phyloP scores from a whole-genome alignment of 2,888 invertebrate species.

The Eucera pruinosa region DNA sequence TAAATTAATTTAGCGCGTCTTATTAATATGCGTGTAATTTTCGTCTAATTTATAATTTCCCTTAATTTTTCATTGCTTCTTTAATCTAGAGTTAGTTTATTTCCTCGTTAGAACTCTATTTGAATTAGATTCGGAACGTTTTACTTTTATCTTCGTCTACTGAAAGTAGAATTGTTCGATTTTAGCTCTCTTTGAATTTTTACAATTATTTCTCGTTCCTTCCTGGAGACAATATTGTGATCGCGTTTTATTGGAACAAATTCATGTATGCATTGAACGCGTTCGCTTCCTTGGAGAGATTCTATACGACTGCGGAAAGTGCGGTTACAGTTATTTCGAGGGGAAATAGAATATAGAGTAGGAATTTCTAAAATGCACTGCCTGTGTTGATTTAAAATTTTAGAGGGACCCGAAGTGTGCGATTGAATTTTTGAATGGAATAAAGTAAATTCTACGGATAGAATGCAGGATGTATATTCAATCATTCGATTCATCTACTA shows the following conservation, averaged over 20 bases:
- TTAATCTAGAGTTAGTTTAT: no score
- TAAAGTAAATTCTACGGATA: neutral
- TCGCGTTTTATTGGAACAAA: neutral
- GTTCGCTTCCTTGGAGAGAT: neutral
- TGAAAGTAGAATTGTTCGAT: no score
- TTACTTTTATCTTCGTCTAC: no score
- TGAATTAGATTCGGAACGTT: no score
- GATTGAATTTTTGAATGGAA: neutral
- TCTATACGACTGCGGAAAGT: constrained; percentile 7
- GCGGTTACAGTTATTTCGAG: constrained; percentile 18
- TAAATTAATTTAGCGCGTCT: no score
- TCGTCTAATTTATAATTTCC: no score
- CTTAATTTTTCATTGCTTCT: no score
- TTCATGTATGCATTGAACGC: constrained; percentile 5
- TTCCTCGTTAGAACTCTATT: no score
- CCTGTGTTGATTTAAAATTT: neutral
- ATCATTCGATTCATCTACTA: neutral
- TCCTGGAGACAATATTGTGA: neutral
- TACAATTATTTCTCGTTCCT: no score
- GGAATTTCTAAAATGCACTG: neutral
- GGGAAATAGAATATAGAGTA: constrained; percentile 11
- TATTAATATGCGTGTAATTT: no score
- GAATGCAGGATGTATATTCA: neutral
- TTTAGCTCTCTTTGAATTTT: no score
- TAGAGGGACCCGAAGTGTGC: neutral